These are phyloP conservation scores for Misgurnus mizolepis DNA, from an alignment of 2,113 vertebrate genomes.

Conservation along the genomic window DNA sequence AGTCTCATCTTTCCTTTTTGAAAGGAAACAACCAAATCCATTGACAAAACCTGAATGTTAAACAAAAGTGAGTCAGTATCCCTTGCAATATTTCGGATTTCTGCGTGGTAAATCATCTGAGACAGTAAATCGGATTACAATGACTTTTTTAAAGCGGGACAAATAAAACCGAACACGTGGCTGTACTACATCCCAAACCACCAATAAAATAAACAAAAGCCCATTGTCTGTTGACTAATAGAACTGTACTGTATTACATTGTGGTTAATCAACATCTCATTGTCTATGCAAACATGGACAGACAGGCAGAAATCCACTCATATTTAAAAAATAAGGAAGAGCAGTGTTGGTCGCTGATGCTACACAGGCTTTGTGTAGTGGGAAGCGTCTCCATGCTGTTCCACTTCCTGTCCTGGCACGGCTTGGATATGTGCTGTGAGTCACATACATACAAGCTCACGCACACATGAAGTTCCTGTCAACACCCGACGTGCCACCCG, in stretches of 20 bases:
- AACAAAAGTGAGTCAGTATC: neutral
- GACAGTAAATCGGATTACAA: neutral
- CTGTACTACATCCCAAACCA: neutral
- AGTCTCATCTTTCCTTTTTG: neutral
- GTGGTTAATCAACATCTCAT: neutral
- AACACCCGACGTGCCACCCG: slow-evolving; percentile 32
- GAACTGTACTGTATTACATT: neutral
- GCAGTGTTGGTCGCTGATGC: neutral
- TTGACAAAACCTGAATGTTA: neutral
- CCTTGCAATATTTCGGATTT: neutral
- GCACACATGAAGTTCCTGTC: slow-evolving; percentile 24
- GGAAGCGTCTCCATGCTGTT: slow-evolving; percentile 44
- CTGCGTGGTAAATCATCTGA: neutral
- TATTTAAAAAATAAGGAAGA: slow-evolving; percentile 13
- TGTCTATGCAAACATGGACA: neutral
- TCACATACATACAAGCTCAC: neutral
- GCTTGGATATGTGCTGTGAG: neutral
- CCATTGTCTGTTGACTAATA: neutral
- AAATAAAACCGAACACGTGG: neutral
- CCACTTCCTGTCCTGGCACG: slow-evolving; percentile 37
- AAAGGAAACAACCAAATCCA: neutral
- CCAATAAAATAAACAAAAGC: slow-evolving; percentile 8
- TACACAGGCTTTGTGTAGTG: slow-evolving; percentile 30
- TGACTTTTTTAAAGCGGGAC: neutral
- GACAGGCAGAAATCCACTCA: neutral